Evolutionary conservation across 1,140 invertebrate genomes (phyloP), one percentile per base, ranked within the genome.

Genomic region (Helicorthomorpha holstii): DNA sequence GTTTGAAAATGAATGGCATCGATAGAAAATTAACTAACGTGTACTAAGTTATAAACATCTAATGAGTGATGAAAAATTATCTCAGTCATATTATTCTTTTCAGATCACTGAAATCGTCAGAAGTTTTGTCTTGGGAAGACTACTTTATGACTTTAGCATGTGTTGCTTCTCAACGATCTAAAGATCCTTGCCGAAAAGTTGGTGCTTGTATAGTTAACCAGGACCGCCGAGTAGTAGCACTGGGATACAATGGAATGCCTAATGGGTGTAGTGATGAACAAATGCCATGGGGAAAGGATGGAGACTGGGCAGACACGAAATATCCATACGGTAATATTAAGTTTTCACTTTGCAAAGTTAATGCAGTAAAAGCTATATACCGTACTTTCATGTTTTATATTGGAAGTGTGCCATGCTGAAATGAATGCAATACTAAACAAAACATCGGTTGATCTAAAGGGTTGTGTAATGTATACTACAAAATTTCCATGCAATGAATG

Each of bases 221-320:
- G 38, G 78, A 89, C 0, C 89, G 92, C n/a, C 82, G 78, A 66
- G 86, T 98, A 58, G 82, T 97, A 52, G 86, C 85, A 27, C 75
- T 93, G 52, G 94, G 93, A 45, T 98, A 98, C 60, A 97, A 98
- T 76, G 93, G 92, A 19, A 88, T 96, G 80, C 92, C 92, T 0
- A 73, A 65, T 52, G 85, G 88, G 16, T 96, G 90, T 62, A 67
- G 68, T 66, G 92, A 97, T 68, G 82, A 95, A 64, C 68, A 76
- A 21, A 85, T 94, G 66, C 85, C 92, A 0, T 98, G 93, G 93
- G 66, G 64, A 1, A 88, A 71, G 54, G 61, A 81, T 63, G 61
- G 45, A 23, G 21, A 46, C 19, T 46, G 44, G 44, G 19, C 7
- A 25, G 72, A 88, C 27, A 81, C 72, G 19, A 96, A 96, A 72